Evolutionary conservation across 2,888 invertebrate genomes (phyloP).

Genomic region (Athalia cordata): DNA sequence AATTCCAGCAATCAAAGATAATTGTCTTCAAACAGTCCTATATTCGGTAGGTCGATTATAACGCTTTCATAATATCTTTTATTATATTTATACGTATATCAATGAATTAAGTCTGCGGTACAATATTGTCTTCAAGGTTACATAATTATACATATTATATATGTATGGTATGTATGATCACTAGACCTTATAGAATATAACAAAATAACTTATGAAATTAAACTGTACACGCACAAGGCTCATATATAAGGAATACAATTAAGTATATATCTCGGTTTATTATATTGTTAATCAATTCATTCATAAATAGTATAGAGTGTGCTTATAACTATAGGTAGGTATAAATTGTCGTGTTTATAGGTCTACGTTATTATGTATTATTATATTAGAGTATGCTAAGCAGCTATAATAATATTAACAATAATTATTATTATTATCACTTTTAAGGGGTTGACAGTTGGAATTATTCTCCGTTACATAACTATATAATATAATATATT

Average conservation of each 20-base stretch:
- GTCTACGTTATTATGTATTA: neutral
- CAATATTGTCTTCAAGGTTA: constrained; percentile 46
- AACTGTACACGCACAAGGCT: constrained; percentile 58
- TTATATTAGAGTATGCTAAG: neutral
- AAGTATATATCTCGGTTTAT: constrained; percentile 46
- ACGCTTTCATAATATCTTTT: constrained; percentile 38
- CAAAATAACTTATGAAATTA: constrained; percentile 62
- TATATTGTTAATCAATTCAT: neutral
- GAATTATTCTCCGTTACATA: neutral
- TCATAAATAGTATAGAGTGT: constrained; percentile 14
- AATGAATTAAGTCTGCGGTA: constrained; percentile 52
- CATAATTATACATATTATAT: constrained; percentile 20
- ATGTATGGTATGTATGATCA: constrained; percentile 43
- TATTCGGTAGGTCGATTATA: neutral
- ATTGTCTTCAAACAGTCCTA: too few species aligned
- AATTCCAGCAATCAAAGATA: too few species aligned
- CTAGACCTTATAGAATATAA: constrained; percentile 47
- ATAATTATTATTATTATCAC: too few species aligned
- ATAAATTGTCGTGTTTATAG: constrained; percentile 15
- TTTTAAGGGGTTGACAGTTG: too few species aligned
- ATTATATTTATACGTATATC: constrained; percentile 37
- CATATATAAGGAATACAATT: constrained; percentile 47
- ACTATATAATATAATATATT: constrained; percentile 1
- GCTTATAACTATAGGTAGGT: constrained; percentile 27
- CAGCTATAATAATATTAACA: too few species aligned